Percentiles rank a stretch among this genome's conserved stretches.
Conservation (phyloP, 2,797 vertebrate genomes). For the Trichosurus vulpecula region DNA sequence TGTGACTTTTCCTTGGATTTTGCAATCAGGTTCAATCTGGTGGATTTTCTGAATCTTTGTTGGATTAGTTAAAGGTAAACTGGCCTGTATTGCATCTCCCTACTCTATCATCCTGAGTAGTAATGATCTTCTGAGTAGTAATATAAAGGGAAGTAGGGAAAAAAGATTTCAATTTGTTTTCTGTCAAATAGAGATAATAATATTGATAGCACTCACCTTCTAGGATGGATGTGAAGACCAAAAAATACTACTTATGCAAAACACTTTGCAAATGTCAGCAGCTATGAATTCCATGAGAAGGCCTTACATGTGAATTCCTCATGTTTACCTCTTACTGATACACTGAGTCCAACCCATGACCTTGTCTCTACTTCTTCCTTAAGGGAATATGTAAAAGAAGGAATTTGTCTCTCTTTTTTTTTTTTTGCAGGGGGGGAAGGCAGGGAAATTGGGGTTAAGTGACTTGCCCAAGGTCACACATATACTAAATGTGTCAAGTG, state of each 20-base stretch:
- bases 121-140: neutral
- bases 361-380: conserved; percentile 27
- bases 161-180: conserved; percentile 6
- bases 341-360: neutral
- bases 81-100: neutral
- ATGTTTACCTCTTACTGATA: conserved; percentile 2
- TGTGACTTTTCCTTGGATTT: neutral
- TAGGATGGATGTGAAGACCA: neutral
- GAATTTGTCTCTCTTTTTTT: conserved; percentile 4
- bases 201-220: neutral
- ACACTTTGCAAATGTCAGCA: neutral
- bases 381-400: neutral
- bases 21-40: neutral
- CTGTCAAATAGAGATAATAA: neutral
- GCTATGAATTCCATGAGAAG: conserved; percentile 21
- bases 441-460: no score
- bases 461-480: no score
- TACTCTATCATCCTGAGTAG: neutral
- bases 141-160: neutral
- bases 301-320: conserved; percentile 25
- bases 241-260: neutral
- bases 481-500: no score
- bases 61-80: neutral
- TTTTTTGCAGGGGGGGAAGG: no score
- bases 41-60: neutral